These are phyloP conservation scores for Fratercula arctica DNA, from an alignment of 2,797 vertebrate genomes.

Conservation along the genomic window DNA sequence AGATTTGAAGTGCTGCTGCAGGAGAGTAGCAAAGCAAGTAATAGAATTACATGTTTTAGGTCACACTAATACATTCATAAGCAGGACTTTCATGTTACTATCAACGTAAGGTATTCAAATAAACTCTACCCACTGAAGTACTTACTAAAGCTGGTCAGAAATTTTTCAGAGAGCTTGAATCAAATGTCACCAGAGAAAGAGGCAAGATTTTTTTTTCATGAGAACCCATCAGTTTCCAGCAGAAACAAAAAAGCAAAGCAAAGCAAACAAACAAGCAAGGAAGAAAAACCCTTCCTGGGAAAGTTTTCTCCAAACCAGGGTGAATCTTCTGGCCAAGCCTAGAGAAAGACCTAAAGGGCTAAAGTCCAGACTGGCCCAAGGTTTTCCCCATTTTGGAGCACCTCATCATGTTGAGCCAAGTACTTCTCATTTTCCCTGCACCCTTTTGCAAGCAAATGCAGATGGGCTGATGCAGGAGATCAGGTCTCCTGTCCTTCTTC, in stretches of 20 bases:
- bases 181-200: not conserved
- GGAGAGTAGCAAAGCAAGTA: not conserved
- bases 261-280: not conserved
- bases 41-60: not conserved
- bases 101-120: not conserved
- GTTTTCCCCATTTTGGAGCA: not conserved
- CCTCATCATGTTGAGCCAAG: rapidly evolving
- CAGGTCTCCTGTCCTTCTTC: not conserved
- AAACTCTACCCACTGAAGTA: not conserved
- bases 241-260: not conserved
- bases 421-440: not conserved
- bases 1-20: not conserved
- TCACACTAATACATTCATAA: not conserved
- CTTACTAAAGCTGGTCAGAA: not conserved
- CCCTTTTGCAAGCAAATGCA: not conserved
- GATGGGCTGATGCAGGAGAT: not conserved
- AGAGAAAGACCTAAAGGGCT: not conserved
- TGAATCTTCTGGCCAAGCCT: not conserved
- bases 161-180: not conserved
- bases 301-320: not conserved
- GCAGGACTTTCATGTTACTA: not conserved
- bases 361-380: not conserved
- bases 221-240: not conserved
- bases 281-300: not conserved
- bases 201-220: not conserved